Evolutionary conservation across 2,797 vertebrate genomes (phyloP).

Genomic region (Sebastes melanostomus): DNA sequence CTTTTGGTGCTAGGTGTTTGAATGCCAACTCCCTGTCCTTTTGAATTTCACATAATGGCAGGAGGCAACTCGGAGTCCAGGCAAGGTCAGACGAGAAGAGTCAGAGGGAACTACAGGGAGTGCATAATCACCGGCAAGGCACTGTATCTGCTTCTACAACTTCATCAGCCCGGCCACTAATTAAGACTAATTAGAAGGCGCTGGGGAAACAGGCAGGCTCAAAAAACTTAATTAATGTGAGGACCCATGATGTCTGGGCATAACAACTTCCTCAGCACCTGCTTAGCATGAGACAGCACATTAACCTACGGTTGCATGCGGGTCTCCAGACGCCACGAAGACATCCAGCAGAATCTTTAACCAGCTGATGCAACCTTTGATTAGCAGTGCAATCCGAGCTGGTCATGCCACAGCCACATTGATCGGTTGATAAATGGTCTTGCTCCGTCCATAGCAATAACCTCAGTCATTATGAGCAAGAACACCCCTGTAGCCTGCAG

Average conservation of each 20-base stretch:
- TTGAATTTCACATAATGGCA: slow-evolving; percentile 20
- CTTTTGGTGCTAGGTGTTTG: neutral
- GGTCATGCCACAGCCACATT: slow-evolving; percentile 3
- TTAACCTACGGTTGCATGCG: slow-evolving; percentile 58
- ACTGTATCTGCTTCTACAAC: slow-evolving; percentile 58
- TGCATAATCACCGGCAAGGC: slow-evolving; percentile 37
- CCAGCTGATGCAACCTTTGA: slow-evolving; percentile 42
- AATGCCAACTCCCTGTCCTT: slow-evolving; percentile 8
- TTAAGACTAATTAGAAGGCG: slow-evolving; percentile 79
- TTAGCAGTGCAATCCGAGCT: slow-evolving; percentile 17
- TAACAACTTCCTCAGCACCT: slow-evolving; percentile 72
- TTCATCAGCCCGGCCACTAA: slow-evolving; percentile 73
- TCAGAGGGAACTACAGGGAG: slow-evolving; percentile 25
- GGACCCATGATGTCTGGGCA: slow-evolving; percentile 59
- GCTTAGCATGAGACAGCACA: slow-evolving; percentile 60
- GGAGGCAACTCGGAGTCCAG: neutral
- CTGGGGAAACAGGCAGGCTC: slow-evolving; percentile 59
- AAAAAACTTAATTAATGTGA: slow-evolving; percentile 78
- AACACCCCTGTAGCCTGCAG: neutral
- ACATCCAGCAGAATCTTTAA: slow-evolving; percentile 53
- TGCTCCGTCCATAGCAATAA: neutral
- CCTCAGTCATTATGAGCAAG: neutral
- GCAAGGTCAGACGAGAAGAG: slow-evolving; percentile 15
- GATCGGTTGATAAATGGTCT: slow-evolving; percentile 45
- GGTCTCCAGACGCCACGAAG: slow-evolving; percentile 47